Evolutionary conservation across 2,113 vertebrate genomes (phyloP), one percentile per base, ranked within the genome.

Genomic region (Rynchops niger): DNA sequence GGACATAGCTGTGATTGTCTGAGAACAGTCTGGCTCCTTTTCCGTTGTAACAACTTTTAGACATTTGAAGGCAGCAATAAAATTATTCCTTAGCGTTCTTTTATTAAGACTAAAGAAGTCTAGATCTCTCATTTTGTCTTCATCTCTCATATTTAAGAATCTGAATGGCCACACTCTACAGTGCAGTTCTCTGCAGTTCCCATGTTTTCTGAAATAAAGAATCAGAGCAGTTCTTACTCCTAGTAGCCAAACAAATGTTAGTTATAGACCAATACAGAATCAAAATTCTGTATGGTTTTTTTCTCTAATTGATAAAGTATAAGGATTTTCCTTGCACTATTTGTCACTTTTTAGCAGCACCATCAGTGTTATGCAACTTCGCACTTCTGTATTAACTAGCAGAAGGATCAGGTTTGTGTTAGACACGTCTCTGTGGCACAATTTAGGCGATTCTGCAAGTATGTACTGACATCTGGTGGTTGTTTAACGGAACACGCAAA

Each of bases 401-500:
- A 36, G 32, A 65, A 83, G 5, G 15, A 40, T 8, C 5, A 71
- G 12, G 29, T 29, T 43, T 67, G 14, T 20, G 11, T 32, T 25
- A 27, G 52, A 53, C 36, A 12, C 5, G 0, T 5, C 30, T 30
- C 11, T 47, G 15, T 4, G 1, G 4, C 16, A 4, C 5, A 26
- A 9, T 1, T 18, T 36, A 9, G 3, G 12, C 0, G 1, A 20
- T 95, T 94, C 25, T 79, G 43, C 61, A 79, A 72, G 88, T 21
- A 32, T 42, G 40, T 59, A 17, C 94, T 97, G 97, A 93, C 97
- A 97, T 89, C 97, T 97, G 91, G 96, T 97, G 97, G 96, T 29
- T 7, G 0, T 36, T 81, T 34, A 49, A 36, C 9, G 0, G 3
- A 81, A 71, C 32, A 34, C 3, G 2, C 21, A 53, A 36, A 6